Percentiles rank a stretch among this genome's conserved stretches.
phyloP scores from a whole-genome alignment of 2,888 invertebrate genomes.

The Yponomeuta sedellus region DNA sequence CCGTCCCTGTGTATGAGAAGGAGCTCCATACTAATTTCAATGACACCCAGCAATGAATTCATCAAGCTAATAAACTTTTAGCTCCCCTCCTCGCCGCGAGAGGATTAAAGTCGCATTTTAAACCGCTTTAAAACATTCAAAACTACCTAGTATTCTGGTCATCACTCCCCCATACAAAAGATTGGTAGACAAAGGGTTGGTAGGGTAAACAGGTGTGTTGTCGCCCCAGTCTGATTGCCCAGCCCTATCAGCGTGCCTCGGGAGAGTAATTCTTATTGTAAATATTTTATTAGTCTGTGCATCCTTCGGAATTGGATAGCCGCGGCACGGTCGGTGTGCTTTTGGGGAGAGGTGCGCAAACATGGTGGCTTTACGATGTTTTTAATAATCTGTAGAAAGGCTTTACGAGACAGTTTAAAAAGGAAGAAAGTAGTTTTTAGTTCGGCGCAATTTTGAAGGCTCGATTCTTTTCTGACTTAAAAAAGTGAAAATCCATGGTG shows the following conservation, averaged over 20 bases:
- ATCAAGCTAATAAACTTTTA: conserved; percentile 1
- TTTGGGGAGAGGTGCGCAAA: too few relatives aligned
- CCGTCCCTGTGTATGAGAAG: too few relatives aligned
- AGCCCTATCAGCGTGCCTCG: conserved; percentile 30
- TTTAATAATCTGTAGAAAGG: too few relatives aligned
- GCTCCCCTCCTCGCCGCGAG: not conserved
- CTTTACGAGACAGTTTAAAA: too few relatives aligned
- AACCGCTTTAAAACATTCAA: not conserved
- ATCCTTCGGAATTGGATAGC: not conserved
- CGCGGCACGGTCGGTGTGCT: not conserved
- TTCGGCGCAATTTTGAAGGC: too few relatives aligned
- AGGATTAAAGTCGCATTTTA: not conserved
- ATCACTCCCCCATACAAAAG: not conserved
- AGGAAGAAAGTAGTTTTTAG: too few relatives aligned
- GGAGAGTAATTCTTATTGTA: conserved; percentile 43
- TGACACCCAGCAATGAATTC: not conserved
- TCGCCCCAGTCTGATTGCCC: conserved; percentile 22
- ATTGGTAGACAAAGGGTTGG: not conserved
- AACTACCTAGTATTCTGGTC: not conserved
- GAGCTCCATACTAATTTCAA: too few relatives aligned
- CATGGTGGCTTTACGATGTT: too few relatives aligned
- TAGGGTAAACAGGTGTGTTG: conserved; percentile 23
- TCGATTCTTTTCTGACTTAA: too few relatives aligned
- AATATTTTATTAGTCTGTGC: conserved; percentile 46
- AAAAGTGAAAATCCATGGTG: too few relatives aligned